A percentile compares a stretch with the other conserved stretches of the same genome.
phyloP scores from a whole-genome alignment of 2,113 vertebrate genomes.

The Australoheros scitulus region DNA sequence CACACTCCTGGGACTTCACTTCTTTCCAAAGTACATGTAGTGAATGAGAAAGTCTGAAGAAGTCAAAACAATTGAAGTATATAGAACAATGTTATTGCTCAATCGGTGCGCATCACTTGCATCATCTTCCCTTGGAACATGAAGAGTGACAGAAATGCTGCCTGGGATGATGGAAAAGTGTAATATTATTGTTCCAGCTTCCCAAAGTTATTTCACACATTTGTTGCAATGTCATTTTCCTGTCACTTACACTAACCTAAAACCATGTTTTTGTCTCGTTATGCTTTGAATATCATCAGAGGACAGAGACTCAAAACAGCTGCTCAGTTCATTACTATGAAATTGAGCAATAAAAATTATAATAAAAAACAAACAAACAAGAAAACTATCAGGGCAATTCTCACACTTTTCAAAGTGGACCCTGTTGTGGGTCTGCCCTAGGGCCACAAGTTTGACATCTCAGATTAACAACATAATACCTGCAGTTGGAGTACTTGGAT shows the following conservation, averaged over 20 bases:
- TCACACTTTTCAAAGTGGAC: too few relatives aligned
- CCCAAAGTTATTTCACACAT: background rate
- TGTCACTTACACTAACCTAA: too few relatives aligned
- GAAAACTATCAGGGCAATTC: too few relatives aligned
- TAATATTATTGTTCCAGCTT: background rate
- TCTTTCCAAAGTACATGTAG: background rate
- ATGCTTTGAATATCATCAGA: background rate
- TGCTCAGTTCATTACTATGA: background rate
- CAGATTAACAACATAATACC: too few relatives aligned
- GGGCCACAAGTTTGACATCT: background rate
- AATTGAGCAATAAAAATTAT: background rate
- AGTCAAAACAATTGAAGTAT: background rate
- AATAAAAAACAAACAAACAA: too few relatives aligned
- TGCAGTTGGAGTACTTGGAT: too few relatives aligned
- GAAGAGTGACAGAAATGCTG: too few relatives aligned
- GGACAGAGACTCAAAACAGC: fast-evolving
- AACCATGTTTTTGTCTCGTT: background rate
- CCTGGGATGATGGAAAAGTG: too few relatives aligned
- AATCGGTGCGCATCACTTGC: too few relatives aligned
- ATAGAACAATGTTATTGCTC: background rate
- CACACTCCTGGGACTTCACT: too few relatives aligned
- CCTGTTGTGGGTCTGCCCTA: too few relatives aligned
- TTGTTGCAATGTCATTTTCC: background rate
- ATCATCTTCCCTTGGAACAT: background rate
- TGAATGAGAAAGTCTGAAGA: background rate